Evolutionary conservation across 1,140 invertebrate species (phyloP).

Genomic region (Mya arenaria): DNA sequence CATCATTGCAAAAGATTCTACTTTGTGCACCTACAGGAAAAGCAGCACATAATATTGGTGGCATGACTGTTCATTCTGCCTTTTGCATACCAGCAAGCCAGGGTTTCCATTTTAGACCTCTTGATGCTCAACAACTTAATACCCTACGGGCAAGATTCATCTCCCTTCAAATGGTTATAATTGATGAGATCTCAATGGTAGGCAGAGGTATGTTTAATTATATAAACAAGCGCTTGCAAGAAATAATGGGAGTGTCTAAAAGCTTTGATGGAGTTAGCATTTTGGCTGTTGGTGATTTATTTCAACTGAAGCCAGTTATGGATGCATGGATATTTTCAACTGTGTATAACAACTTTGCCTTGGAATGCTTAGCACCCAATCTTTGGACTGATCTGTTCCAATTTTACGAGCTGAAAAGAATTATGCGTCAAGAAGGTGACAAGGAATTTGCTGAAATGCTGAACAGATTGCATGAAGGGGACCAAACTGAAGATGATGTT

Average conservation of each 20-base stretch:
- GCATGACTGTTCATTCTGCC: slow-evolving; percentile 38
- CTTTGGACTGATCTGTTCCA: slow-evolving; percentile 20
- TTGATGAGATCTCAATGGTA: slow-evolving; percentile 67
- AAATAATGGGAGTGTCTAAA: slow-evolving; percentile 50
- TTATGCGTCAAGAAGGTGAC: slow-evolving; percentile 64
- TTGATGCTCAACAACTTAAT: slow-evolving; percentile 47
- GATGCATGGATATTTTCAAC: slow-evolving; percentile 43
- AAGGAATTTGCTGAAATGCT: slow-evolving; percentile 53
- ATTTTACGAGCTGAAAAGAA: slow-evolving; percentile 49
- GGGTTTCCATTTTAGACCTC: slow-evolving; percentile 46
- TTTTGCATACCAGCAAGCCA: slow-evolving; percentile 55
- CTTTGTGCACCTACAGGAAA: slow-evolving; percentile 59
- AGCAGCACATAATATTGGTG: slow-evolving; percentile 57
- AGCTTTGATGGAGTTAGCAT: slow-evolving; percentile 58
- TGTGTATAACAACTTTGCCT: not conserved
- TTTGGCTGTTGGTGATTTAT: slow-evolving; percentile 41
- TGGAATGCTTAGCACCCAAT: slow-evolving; percentile 1
- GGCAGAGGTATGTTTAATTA: slow-evolving; percentile 61
- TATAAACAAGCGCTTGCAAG: slow-evolving; percentile 58
- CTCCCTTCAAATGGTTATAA: slow-evolving; percentile 54
- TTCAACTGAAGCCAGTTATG: slow-evolving; percentile 28
- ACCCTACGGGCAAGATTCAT: slow-evolving; percentile 35
- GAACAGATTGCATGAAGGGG: slow-evolving; percentile 53
- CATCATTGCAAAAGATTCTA: slow-evolving; percentile 32
- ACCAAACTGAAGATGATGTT: slow-evolving; percentile 28